Conservation (phyloP, 2,888 invertebrate genomes). For the Erebia palarica region DNA sequence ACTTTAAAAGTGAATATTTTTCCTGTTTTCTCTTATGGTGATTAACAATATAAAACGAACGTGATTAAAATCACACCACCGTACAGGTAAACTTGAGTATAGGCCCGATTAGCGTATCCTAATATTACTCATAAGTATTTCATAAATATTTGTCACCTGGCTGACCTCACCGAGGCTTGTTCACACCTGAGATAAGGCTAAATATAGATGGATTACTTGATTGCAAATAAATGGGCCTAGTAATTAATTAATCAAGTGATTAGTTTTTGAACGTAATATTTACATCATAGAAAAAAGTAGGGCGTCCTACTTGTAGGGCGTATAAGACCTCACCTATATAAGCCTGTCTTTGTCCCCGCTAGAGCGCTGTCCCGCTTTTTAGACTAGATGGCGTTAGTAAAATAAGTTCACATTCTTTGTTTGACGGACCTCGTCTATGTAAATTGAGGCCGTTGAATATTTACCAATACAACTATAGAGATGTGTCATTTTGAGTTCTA, state of each 20-base stretch:
- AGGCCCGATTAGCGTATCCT: constrained; percentile 17
- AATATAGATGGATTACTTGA: constrained; percentile 32
- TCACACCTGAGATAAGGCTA: constrained; percentile 38
- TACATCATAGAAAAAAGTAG: no score
- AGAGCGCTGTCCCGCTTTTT: no score
- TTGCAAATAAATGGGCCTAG: constrained; percentile 8
- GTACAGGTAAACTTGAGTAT: not conserved
- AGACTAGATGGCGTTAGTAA: no score
- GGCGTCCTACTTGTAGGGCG: no score
- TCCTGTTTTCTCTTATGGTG: no score
- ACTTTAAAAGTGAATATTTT: no score
- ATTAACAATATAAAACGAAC: constrained; percentile 6
- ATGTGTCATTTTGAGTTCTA: no score
- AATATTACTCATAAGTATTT: constrained; percentile 50
- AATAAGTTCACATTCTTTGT: no score
- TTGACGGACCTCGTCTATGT: no score
- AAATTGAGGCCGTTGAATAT: no score
- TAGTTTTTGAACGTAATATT: not conserved
- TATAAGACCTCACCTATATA: no score
- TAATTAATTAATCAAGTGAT: constrained; percentile 9
- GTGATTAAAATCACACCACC: constrained; percentile 23
- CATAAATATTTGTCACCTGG: constrained; percentile 58
- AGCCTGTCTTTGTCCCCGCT: no score
- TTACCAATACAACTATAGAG: not conserved
- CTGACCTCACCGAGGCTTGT: constrained; percentile 54